phyloP scores from a whole-genome alignment of 2,113 vertebrate species.

The Nesoenas mayeri region DNA sequence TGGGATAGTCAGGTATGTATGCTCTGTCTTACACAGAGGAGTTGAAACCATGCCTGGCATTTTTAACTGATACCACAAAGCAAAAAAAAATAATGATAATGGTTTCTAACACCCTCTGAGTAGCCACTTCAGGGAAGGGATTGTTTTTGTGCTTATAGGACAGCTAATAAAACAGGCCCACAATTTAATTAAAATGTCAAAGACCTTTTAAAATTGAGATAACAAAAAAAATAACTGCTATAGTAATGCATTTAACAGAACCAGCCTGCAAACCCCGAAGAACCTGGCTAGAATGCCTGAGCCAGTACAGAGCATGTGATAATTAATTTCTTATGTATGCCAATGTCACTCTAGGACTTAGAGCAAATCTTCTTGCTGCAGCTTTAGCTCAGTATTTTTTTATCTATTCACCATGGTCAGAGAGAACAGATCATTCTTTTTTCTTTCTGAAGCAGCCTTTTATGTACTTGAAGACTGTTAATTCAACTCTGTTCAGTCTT shows the following conservation, averaged over 20 bases:
- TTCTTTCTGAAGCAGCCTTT: not conserved
- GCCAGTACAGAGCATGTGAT: not conserved
- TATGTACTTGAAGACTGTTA: not conserved
- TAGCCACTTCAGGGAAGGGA: not conserved
- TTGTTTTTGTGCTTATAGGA: not conserved
- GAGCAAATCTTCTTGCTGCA: slow-evolving; percentile 1
- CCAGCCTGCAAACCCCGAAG: not conserved
- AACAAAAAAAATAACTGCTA: not conserved
- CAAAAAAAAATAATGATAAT: not conserved
- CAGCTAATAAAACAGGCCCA: not conserved
- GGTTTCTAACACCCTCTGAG: not conserved
- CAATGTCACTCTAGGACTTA: not conserved
- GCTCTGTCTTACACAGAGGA: not conserved
- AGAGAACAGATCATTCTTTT: not conserved
- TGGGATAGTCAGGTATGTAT: not conserved
- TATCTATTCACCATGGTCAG: not conserved
- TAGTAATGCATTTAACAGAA: not conserved
- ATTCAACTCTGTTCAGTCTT: not conserved
- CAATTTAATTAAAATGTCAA: not conserved
- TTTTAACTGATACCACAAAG: not conserved
- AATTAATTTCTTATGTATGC: not conserved
- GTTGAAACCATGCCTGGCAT: not conserved
- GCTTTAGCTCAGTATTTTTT: not conserved
- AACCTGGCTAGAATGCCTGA: not conserved
- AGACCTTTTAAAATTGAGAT: not conserved